Evolutionary conservation across 2,113 vertebrate genomes (phyloP), one percentile per base, ranked within the genome.

Genomic region (Corvus hawaiiensis): DNA sequence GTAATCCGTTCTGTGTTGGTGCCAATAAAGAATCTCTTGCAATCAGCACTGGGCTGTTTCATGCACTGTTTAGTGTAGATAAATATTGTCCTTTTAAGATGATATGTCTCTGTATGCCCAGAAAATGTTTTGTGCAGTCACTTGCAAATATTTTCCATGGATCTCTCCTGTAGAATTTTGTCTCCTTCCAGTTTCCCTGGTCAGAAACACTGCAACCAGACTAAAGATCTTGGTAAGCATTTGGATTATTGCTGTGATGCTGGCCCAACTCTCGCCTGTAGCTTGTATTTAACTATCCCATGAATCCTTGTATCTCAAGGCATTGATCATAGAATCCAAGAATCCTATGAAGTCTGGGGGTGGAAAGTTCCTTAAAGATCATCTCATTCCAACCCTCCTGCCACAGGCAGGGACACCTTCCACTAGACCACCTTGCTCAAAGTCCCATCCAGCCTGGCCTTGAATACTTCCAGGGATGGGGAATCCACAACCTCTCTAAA

Each of bases 341-440:
- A 69, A n/a, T 56, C 37, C 37, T 51, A 12, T 0, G 0, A 59
- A 51, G 20, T 18, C 30, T 55, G 30, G 8, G 17, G 2, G 4
- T 41, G n/a, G 16, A 13, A 56, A 16, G 13, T 17, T 21, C 35
- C 26, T 87, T n/a, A 33, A 69, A 68, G 27, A 33, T 69, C 37
- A 16, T 52, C 46, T 55, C 23, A 39, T 63, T 56, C 20, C 49
- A 49, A 10, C n/a, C 20, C 30, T 59, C 24, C 13, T 71, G 41
- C n/a, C n/a, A 21, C 8, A 6, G 62, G 9, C 49, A 55, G 20
- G 32, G 41, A 41, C 66, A 48, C 11, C 8, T 32, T 71, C 20
- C 26, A 43, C 41, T 43, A 49, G 10, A 79, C 7, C 41, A 49
- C 14, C 20, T 35, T 79, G 49, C 41, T 55, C 30, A 30, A 24